Evolutionary conservation across 2,888 invertebrate species (phyloP), one percentile per base, ranked within the genome.

Genomic region (Agrotis exclamationis): DNA sequence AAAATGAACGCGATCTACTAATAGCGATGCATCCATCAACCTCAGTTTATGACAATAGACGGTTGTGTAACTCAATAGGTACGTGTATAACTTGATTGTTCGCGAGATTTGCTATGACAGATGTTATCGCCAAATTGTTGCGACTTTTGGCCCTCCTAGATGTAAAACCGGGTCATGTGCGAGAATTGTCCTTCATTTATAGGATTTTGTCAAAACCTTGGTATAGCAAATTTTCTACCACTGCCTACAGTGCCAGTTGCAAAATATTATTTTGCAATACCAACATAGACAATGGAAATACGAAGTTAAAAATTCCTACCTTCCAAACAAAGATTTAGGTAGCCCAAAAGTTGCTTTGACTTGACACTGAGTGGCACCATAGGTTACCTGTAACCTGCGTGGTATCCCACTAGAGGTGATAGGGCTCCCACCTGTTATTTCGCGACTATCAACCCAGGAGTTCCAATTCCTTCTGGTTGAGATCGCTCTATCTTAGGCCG

Each of bases 31-130:
- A 33, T 57, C 67, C 20, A 74, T 60, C 11, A 53, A 63, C n/a
- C n/a, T 3, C n/a, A 16, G 22, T 54, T 44, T 6, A 53, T 50
- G 66, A 70, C 57, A 78, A 62, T n/a, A 58, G 45, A 57, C 57
- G 54, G 44, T 70, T 70, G 20, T 64, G 80, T 58, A 62, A 79
- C 57, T 48, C 53, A 74, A 79, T 63, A n/a, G n/a, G n/a, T n/a
- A 54, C 20, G 47, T 24, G 56, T 20, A 64, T 63, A 58, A 53
- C 70, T 68, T 75, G 65, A 59, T 57, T 63, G 76, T 59, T 65
- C 33, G 63, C 50, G 51, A 76, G 71, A 71, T 80, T 59, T 63
- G 63, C 33, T 16, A 59, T 53, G 44, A 28, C 63, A 75, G 79
- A 79, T 79, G 3, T 48, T 68, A 79, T 79, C 80, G 16, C 28